Evolutionary conservation across 1,140 invertebrate species (phyloP).

Genomic region (Sycophila sp.): DNA sequence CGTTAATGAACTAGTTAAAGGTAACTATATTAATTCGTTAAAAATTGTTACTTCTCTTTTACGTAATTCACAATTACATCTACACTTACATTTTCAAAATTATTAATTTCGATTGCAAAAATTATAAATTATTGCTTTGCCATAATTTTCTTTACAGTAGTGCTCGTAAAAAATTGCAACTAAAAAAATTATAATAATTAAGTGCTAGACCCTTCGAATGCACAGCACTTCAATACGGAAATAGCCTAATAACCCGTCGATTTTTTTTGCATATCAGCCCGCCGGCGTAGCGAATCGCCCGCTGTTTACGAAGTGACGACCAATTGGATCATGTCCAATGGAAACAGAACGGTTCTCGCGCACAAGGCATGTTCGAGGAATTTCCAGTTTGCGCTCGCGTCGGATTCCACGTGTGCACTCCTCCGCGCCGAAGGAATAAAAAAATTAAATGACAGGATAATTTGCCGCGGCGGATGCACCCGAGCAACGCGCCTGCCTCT

Average conservation of each 20-base stretch:
- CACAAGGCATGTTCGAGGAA: neutral
- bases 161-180: too few species aligned
- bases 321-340: constrained; percentile 21
- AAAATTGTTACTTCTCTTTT: too few species aligned
- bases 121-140: too few species aligned
- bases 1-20: too few species aligned
- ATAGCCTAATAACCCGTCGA: neutral
- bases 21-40: too few species aligned
- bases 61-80: too few species aligned
- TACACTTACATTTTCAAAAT: too few species aligned
- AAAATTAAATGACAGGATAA: neutral
- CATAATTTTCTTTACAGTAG: too few species aligned
- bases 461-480: neutral
- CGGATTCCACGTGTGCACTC: neutral
- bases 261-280: neutral
- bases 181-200: too few species aligned
- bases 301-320: constrained; percentile 14
- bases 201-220: too few species aligned
- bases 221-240: constrained; percentile 4
- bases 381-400: neutral
- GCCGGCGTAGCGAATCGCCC: neutral
- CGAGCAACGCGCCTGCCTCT: neutral
- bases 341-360: neutral
- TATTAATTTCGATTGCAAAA: neutral
- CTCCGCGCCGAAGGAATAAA: neutral